Percentiles rank a stretch among this genome's conserved stretches.
These are phyloP conservation scores for Cryptomyrus ogoouensis DNA, from an alignment of 2,113 vertebrate species.

Conservation along the genomic window DNA sequence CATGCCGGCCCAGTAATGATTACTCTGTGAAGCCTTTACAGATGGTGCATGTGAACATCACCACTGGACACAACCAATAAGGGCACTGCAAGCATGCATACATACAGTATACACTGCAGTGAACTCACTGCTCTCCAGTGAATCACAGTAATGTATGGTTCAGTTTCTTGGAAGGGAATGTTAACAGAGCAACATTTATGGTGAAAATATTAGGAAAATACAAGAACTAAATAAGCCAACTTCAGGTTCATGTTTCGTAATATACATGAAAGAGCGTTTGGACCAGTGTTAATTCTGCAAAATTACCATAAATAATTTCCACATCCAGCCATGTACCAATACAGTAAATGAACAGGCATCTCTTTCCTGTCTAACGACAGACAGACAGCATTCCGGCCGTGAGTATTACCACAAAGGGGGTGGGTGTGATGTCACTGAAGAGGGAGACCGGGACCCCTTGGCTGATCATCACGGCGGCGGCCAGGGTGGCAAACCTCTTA, in stretches of 20 bases:
- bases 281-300: background rate
- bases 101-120: background rate
- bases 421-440: conserved; percentile 84
- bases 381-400: background rate
- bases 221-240: background rate
- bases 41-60: background rate
- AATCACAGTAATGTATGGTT: background rate
- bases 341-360: background rate
- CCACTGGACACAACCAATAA: background rate
- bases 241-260: background rate
- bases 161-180: background rate
- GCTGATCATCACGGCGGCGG: conserved; percentile 78
- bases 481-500: conserved; percentile 79
- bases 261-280: background rate
- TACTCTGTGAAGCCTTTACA: background rate
- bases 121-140: background rate
- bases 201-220: background rate
- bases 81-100: background rate
- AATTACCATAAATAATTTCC: background rate
- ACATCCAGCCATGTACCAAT: background rate
- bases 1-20: background rate
- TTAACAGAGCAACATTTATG: background rate
- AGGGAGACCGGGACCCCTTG: conserved; percentile 81
- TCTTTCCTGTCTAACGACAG: background rate
- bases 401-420: conserved; percentile 83